These are phyloP conservation scores for Drosophila helvetica DNA, from an alignment of 2,888 invertebrate species.

Conservation along the genomic window DNA sequence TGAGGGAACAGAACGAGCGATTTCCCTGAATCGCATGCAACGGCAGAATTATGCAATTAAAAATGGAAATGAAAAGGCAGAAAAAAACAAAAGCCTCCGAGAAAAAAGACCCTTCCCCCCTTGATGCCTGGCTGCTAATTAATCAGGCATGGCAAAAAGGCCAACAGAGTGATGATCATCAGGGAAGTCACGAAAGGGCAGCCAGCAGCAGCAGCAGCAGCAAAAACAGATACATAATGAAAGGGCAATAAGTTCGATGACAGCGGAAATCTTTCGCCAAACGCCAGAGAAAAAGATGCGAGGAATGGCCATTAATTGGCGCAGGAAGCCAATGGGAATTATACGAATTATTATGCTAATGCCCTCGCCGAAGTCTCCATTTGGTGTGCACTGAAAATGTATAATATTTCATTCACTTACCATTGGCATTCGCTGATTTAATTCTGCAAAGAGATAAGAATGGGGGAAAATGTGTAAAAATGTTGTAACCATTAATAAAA, in stretches of 20 bases:
- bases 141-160: slow-evolving; percentile 49
- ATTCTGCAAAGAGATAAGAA: slow-evolving; percentile 82
- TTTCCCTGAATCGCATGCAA: slow-evolving; percentile 69
- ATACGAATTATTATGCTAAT: not conserved
- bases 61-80: slow-evolving; percentile 62
- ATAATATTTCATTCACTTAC: slow-evolving; percentile 75
- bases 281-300: not conserved
- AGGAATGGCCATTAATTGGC: not conserved
- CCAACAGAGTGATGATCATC: slow-evolving; percentile 10
- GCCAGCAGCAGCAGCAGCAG: not conserved
- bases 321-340: not conserved
- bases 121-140: slow-evolving; percentile 50
- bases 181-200: slow-evolving; percentile 20
- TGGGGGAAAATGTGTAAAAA: slow-evolving; percentile 43
- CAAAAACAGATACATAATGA: not conserved
- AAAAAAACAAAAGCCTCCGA: slow-evolving; percentile 27
- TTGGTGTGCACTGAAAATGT: not conserved
- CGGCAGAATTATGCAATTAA: slow-evolving; percentile 74
- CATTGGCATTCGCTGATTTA: slow-evolving; percentile 84
- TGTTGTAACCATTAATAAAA: slow-evolving; percentile 44
- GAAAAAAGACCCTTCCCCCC: slow-evolving; percentile 31
- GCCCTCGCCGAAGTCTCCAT: not conserved
- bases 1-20: slow-evolving; percentile 22
- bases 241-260: slow-evolving; percentile 1
- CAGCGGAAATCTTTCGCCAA: not conserved